These are phyloP conservation scores for Paratilapia polleni DNA, from an alignment of 2,113 vertebrate genomes.

Conservation along the genomic window DNA sequence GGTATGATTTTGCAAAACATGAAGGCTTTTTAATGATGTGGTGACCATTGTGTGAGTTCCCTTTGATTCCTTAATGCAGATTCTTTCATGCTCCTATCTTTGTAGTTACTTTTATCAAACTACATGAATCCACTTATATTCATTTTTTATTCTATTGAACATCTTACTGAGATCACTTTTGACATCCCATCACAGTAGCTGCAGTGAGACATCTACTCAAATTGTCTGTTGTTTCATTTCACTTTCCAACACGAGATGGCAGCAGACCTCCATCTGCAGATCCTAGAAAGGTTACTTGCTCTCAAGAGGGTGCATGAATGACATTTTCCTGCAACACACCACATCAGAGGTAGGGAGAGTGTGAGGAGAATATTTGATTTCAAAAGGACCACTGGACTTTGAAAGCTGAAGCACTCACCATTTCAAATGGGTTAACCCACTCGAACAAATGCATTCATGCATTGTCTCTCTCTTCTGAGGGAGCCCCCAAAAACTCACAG, in stretches of 20 bases:
- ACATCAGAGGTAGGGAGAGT: conserved; percentile 16
- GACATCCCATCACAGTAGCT: background rate
- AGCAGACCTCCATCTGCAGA: conserved; percentile 58
- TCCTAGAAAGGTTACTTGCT: background rate
- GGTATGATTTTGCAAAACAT: background rate
- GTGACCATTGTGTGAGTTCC: background rate
- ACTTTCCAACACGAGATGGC: conserved; percentile 69
- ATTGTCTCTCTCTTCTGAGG: background rate
- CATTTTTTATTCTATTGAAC: background rate
- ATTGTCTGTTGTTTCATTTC: background rate
- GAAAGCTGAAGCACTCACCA: conserved; percentile 39
- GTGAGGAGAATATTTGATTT: conserved; percentile 39
- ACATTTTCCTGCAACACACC: background rate
- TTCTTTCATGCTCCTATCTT: background rate
- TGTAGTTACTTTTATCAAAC: background rate
- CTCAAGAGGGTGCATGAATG: conserved; percentile 12
- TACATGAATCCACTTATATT: background rate
- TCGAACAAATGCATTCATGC: conserved; percentile 33
- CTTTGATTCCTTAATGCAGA: background rate
- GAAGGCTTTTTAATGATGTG: background rate
- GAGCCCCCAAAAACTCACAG: accelerated
- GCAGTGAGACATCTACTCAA: background rate
- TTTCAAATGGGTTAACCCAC: conserved; percentile 14
- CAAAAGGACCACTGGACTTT: conserved; percentile 21
- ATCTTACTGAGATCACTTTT: background rate